Evolutionary conservation across 2,797 vertebrate genomes (phyloP).

Genomic region (Acridotheres tristis): DNA sequence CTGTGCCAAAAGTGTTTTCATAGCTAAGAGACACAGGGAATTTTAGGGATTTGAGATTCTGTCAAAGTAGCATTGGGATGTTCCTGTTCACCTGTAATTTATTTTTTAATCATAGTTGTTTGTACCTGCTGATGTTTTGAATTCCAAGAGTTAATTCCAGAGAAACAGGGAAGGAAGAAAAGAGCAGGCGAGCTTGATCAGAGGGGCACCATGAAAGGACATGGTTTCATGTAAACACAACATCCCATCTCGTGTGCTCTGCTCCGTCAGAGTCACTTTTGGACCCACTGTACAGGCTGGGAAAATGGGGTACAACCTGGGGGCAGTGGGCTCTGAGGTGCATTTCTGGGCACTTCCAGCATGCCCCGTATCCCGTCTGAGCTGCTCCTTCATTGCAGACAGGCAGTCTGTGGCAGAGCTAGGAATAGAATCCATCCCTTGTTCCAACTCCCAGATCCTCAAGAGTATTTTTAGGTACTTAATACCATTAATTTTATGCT

Average conservation of each 20-base stretch:
- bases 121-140: not conserved
- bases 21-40: not conserved
- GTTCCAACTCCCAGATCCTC: conserved; percentile 46
- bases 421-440: conserved; percentile 47
- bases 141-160: not conserved
- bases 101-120: not conserved
- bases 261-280: not conserved
- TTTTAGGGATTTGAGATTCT: not conserved
- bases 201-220: not conserved
- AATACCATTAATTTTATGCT: conserved; percentile 60
- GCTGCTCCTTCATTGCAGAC: not conserved
- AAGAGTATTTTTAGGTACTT: conserved; percentile 61
- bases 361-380: not conserved
- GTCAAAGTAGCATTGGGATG: not conserved
- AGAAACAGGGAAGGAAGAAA: not conserved
- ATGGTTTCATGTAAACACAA: not conserved
- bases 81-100: not conserved
- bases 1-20: not conserved
- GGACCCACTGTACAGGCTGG: not conserved
- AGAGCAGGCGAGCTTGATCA: not conserved
- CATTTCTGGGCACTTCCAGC: not conserved
- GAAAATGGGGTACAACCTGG: not conserved
- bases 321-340: not conserved
- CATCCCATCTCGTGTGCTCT: not conserved
- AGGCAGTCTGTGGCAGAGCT: conserved; percentile 32